Conservation (phyloP, 53 echinoderm and acorn worm genomes). For the Holothuria scabra region DNA sequence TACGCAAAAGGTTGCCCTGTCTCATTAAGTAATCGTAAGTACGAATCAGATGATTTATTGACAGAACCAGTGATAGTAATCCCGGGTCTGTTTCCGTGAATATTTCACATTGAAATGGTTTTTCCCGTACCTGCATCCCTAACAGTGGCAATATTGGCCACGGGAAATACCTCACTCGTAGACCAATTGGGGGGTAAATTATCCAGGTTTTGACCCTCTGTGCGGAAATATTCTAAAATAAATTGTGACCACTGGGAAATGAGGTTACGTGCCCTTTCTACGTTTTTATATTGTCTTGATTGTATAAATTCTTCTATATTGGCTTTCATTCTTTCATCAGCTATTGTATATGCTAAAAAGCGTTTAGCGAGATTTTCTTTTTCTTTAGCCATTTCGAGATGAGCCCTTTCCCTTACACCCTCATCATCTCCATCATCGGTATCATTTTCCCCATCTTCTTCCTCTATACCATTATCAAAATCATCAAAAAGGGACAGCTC, state of each 20-base stretch:
- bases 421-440: background rate
- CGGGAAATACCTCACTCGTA: background rate
- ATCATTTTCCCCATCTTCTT: background rate
- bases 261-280: background rate
- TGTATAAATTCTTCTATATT: background rate
- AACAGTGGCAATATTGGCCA: background rate
- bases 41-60: background rate
- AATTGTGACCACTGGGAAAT: background rate
- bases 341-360: background rate
- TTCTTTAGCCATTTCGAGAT: background rate
- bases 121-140: constrained; percentile 6
- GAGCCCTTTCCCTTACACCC: no score
- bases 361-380: background rate
- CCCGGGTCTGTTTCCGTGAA: background rate
- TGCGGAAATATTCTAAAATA: background rate
- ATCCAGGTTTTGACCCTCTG: background rate
- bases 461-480: background rate
- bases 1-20: background rate
- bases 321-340: background rate
- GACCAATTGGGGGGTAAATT: background rate
- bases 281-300: background rate
- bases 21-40: background rate
- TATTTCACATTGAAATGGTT: constrained; percentile 3
- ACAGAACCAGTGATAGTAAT: background rate
- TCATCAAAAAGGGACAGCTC: background rate